A percentile compares a stretch with the other conserved stretches of the same genome.
phyloP scores from a whole-genome alignment of 2,888 invertebrate species.

The Papilio gigon region DNA sequence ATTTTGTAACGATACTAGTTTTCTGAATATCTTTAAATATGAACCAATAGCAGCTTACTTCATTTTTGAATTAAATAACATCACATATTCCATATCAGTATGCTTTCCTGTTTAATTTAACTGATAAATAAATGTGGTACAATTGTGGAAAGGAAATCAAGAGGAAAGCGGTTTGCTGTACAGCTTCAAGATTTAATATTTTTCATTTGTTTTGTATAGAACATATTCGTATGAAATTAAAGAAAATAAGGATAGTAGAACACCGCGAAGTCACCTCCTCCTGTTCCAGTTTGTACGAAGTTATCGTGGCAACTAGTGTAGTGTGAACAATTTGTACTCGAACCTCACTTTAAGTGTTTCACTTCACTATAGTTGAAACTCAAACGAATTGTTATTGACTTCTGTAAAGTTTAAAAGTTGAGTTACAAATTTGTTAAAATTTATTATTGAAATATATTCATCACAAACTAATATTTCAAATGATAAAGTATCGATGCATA shows the following conservation, averaged over 20 bases:
- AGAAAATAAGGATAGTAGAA: not conserved
- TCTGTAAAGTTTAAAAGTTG: slow-evolving; percentile 1
- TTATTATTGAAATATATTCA: not conserved
- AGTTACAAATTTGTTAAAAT: not conserved
- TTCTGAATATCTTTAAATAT: no score
- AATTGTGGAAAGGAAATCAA: no score
- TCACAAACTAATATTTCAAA: no score
- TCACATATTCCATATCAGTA: no score
- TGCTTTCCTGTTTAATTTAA: no score
- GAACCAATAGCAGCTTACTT: no score
- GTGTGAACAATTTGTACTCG: slow-evolving; percentile 1
- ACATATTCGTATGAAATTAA: not conserved
- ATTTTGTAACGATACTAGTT: no score
- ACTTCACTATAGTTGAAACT: not conserved
- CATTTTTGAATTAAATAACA: no score
- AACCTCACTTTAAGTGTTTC: slow-evolving; percentile 6
- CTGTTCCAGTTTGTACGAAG: slow-evolving; percentile 4
- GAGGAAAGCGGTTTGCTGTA: no score
- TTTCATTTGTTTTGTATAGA: slow-evolving; percentile 4
- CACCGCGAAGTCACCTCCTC: not conserved
- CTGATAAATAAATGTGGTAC: no score
- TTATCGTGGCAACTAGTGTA: not conserved
- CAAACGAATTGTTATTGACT: not conserved
- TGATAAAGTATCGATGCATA: no score
- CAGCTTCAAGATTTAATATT: not conserved